Evolutionary conservation across 2,113 vertebrate genomes (phyloP).

Genomic region (Orycteropus afer): DNA sequence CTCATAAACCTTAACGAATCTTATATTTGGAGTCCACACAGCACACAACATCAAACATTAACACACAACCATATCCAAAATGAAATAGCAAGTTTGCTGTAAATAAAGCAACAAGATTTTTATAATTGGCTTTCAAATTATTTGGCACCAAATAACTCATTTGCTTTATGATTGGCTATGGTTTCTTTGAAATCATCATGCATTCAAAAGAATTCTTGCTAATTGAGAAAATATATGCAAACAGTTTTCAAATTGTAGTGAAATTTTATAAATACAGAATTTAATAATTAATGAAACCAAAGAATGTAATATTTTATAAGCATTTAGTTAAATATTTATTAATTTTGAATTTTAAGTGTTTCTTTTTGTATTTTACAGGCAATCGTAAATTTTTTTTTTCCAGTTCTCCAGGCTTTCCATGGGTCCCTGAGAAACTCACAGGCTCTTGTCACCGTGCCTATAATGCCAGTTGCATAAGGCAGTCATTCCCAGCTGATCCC

Average conservation of each 20-base stretch:
- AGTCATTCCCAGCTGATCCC: conserved; percentile 15
- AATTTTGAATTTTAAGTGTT: conserved; percentile 18
- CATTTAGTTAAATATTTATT: background rate
- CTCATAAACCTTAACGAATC: background rate
- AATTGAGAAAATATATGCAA: background rate
- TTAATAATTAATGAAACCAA: background rate
- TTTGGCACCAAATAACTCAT: conserved; percentile 16
- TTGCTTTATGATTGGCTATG: background rate
- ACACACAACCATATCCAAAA: background rate
- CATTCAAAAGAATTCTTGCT: conserved; percentile 21
- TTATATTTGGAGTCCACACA: background rate
- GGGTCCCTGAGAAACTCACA: background rate
- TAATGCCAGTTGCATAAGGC: background rate
- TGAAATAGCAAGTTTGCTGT: background rate
- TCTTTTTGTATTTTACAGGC: background rate
- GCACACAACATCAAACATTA: background rate
- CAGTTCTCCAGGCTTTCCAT: conserved; percentile 10
- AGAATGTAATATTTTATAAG: background rate
- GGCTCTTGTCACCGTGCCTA: background rate
- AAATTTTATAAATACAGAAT: conserved; percentile 36
- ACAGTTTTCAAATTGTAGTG: conserved; percentile 18
- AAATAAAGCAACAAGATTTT: conserved; percentile 35
- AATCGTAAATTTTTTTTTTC: background rate
- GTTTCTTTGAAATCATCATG: conserved; percentile 12
- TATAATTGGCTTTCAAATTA: conserved; percentile 44